Evolutionary conservation across 2,113 vertebrate species (phyloP).

Genomic region (Cricetomys ansorgei): DNA sequence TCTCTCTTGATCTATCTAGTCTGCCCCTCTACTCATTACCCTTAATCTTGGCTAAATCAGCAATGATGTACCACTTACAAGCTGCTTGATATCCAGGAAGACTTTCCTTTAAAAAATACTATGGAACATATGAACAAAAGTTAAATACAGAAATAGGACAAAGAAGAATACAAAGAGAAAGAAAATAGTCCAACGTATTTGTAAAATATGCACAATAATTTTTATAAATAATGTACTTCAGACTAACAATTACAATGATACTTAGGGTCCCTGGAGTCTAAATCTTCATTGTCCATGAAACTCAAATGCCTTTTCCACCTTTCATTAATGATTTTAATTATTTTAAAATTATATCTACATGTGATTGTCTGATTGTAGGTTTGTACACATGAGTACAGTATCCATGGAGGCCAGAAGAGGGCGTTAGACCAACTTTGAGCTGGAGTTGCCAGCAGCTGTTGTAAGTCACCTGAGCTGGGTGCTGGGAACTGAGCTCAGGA

Average conservation of each 20-base stretch:
- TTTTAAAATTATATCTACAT: neutral
- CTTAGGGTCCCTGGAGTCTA: neutral
- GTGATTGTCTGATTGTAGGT: neutral
- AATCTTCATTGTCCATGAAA: neutral
- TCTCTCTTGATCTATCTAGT: neutral
- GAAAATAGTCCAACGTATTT: neutral
- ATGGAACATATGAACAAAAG: neutral
- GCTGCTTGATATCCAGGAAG: neutral
- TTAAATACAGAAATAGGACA: neutral
- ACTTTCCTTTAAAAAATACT: neutral
- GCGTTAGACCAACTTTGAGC: neutral
- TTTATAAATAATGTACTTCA: neutral
- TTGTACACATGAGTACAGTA: neutral
- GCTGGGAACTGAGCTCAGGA: neutral
- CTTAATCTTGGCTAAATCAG: neutral
- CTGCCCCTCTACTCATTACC: no score
- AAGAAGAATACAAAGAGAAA: neutral
- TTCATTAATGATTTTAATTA: neutral
- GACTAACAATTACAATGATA: neutral
- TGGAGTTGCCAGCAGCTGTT: neutral
- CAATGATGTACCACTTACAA: neutral
- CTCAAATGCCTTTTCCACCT: neutral
- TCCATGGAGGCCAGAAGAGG: neutral
- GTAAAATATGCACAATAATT: neutral
- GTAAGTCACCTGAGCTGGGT: no score